Evolutionary conservation across 2,888 invertebrate genomes (phyloP).

Genomic region (Periphyllus acericola): DNA sequence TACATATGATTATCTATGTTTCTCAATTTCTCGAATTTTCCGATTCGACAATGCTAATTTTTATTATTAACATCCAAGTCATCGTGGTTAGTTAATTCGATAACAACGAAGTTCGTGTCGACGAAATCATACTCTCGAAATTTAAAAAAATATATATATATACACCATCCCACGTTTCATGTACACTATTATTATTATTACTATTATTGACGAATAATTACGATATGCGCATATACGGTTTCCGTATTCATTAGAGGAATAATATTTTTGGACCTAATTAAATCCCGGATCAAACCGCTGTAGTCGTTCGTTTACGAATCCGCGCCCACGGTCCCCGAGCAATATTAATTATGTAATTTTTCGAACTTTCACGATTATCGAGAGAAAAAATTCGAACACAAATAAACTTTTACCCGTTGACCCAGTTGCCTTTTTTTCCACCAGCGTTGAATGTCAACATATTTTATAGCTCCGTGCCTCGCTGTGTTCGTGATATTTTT

Average conservation of each 20-base stretch:
- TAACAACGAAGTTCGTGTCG: too few relatives aligned
- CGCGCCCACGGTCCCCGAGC: neutral
- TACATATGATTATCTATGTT: too few relatives aligned
- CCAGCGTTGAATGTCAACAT: neutral
- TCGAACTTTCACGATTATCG: conserved; percentile 35
- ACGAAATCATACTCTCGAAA: too few relatives aligned
- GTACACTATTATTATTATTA: too few relatives aligned
- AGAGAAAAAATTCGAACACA: conserved; percentile 5
- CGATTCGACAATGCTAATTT: too few relatives aligned
- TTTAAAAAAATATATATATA: too few relatives aligned
- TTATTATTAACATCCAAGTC: too few relatives aligned
- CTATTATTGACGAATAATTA: neutral
- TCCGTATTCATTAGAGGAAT: conserved; percentile 16
- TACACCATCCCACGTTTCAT: too few relatives aligned
- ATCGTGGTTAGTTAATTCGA: too few relatives aligned
- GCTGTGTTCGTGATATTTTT: conserved; percentile 26
- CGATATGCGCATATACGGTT: neutral
- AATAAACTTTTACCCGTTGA: conserved; percentile 43
- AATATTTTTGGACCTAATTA: neutral
- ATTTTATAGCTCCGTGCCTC: conserved; percentile 24
- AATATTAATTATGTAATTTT: conserved; percentile 40
- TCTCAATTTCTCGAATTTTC: too few relatives aligned
- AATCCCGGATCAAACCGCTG: neutral
- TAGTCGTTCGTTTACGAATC: neutral
- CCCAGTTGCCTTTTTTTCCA: conserved; percentile 20